phyloP scores from a whole-genome alignment of 2,797 vertebrate genomes.

The Amblyraja radiata region DNA sequence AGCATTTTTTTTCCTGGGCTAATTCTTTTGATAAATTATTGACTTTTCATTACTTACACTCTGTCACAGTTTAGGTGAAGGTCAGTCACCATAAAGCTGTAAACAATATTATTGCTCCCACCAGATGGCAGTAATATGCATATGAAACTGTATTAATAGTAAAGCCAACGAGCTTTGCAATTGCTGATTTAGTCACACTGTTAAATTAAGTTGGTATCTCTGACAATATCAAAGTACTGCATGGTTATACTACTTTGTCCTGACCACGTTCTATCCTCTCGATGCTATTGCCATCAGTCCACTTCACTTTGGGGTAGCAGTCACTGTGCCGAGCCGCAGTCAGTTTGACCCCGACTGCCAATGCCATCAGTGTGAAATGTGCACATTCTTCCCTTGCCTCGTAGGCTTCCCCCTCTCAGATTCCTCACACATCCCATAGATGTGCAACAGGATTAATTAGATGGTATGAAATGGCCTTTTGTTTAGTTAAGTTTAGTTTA shows the following conservation, averaged over 20 bases:
- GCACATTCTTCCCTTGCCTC: too few species aligned
- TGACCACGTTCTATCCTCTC: neutral
- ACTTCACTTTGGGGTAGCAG: neutral
- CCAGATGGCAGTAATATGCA: neutral
- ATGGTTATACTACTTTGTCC: neutral
- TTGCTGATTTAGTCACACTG: neutral
- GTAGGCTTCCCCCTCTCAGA: too few species aligned
- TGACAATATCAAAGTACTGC: neutral
- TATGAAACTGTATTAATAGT: neutral
- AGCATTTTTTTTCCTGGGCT: neutral
- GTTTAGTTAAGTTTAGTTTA: too few species aligned
- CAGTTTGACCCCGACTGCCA: too few species aligned
- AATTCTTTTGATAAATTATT: neutral
- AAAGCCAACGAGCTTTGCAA: neutral
- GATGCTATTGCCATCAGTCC: neutral
- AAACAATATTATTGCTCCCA: neutral
- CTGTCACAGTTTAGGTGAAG: neutral
- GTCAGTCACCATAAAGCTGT: neutral
- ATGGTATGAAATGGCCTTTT: too few species aligned
- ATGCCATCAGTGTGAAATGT: too few species aligned
- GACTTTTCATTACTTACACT: neutral
- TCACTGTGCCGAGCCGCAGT: too few species aligned
- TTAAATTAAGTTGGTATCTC: neutral
- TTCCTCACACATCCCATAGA: too few species aligned
- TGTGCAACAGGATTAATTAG: too few species aligned